Conservation (phyloP, 2,797 vertebrate species). For the Acomys russatus region DNA sequence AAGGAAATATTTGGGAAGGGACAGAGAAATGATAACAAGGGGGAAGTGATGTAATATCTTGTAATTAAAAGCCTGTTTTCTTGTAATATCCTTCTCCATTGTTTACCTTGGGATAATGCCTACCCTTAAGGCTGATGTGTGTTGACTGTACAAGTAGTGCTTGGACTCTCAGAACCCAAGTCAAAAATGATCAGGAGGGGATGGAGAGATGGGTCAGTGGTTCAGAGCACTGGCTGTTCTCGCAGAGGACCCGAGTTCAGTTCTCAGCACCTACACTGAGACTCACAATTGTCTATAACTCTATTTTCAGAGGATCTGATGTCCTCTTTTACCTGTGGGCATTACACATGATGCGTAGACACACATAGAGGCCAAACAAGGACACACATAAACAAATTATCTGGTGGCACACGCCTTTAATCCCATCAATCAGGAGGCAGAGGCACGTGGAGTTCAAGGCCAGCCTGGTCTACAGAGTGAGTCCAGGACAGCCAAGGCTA, state of each 20-base stretch:
- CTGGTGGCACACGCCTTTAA: too few species aligned
- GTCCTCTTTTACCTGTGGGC: background rate
- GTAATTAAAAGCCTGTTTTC: too few species aligned
- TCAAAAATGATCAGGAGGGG: background rate
- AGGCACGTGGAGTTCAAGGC: too few species aligned
- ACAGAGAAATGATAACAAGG: too few species aligned
- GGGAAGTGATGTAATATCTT: too few species aligned
- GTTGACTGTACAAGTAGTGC: background rate
- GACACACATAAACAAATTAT: background rate
- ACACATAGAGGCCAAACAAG: background rate
- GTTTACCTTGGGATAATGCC: too few species aligned
- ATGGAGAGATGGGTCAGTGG: background rate
- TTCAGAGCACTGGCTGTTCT: background rate
- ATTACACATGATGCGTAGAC: background rate
- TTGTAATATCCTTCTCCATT: too few species aligned
- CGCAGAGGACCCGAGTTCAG: background rate
- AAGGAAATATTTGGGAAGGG: too few species aligned
- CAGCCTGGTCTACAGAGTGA: too few species aligned
- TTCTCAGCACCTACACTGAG: background rate
- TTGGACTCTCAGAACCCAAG: background rate
- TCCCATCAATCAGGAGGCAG: too few species aligned
- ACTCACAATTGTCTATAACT: background rate
- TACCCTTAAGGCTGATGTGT: background rate
- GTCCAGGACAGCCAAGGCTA: too few species aligned
- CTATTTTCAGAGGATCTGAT: background rate